Evolutionary conservation across 2,797 vertebrate species (phyloP).

Genomic region (Pseudomugil gertrudae): DNA sequence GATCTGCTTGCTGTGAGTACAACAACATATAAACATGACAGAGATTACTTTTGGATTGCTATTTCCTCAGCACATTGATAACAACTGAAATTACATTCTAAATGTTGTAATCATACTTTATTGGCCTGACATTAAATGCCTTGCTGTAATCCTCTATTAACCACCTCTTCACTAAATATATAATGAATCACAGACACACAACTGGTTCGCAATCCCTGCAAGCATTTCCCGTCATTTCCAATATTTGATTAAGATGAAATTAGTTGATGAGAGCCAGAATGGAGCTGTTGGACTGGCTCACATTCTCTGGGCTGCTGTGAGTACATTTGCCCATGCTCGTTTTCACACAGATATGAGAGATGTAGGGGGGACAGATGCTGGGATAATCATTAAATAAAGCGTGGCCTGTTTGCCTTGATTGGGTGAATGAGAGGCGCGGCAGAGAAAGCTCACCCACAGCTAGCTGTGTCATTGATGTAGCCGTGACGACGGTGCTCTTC

Average conservation of each 20-base stretch:
- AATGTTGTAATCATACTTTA: constrained; percentile 61
- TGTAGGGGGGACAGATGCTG: constrained; percentile 73
- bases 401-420: constrained; percentile 80
- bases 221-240: constrained; percentile 38
- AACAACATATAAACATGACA: constrained; percentile 29
- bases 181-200: constrained; percentile 48
- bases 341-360: constrained; percentile 58
- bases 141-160: constrained; percentile 58
- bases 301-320: constrained; percentile 34
- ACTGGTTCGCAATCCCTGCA: constrained; percentile 42
- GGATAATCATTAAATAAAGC: constrained; percentile 80
- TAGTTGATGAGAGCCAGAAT: constrained; percentile 47
- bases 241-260: constrained; percentile 63
- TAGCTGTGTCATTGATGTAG: constrained; percentile 69
- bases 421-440: constrained; percentile 70
- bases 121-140: constrained; percentile 62
- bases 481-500: constrained; percentile 62
- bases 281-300: constrained; percentile 38
- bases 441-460: constrained; percentile 61
- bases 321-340: constrained; percentile 30
- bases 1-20: constrained; percentile 23
- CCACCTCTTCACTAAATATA: constrained; percentile 43
- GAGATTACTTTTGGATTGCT: constrained; percentile 13
- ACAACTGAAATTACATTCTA: constrained; percentile 48
- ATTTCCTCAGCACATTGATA: constrained; percentile 30